phyloP scores from a whole-genome alignment of 2,888 invertebrate species.

The Hemithea aestivaria region DNA sequence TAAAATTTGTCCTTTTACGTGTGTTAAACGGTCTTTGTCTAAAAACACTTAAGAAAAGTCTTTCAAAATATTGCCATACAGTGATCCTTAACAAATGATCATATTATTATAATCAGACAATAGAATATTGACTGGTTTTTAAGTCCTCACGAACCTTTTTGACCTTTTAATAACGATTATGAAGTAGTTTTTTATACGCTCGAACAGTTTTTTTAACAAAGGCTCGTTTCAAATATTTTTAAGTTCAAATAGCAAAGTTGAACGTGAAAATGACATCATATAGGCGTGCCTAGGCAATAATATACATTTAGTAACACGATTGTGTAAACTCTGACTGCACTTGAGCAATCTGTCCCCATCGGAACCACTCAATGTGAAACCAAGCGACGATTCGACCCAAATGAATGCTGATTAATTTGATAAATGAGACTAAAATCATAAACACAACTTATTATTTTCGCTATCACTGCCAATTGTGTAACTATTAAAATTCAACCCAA shows the following conservation, averaged over 20 bases:
- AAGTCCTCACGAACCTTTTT: no score
- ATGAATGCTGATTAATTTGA: conserved; percentile 7
- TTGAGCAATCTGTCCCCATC: conserved; percentile 27
- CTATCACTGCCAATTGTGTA: no score
- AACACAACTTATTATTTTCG: not conserved
- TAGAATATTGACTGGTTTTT: no score
- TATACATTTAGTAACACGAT: conserved; percentile 38
- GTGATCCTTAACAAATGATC: no score
- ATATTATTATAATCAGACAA: no score
- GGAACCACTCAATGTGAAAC: conserved; percentile 6
- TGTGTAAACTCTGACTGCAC: conserved; percentile 38
- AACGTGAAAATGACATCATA: conserved; percentile 33
- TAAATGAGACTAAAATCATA: conserved; percentile 9
- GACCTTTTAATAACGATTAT: not conserved
- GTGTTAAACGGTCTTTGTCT: no score
- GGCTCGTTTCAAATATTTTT: conserved; percentile 14
- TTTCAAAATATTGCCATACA: no score
- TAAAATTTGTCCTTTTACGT: no score
- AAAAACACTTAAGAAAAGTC: no score
- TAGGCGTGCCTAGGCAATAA: conserved; percentile 43
- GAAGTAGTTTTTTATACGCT: not conserved
- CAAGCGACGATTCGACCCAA: conserved; percentile 2
- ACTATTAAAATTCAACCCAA: no score
- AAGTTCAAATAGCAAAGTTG: conserved; percentile 23
- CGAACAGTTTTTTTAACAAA: not conserved